Base-by-base conservation (phyloP, 1,140 invertebrate species). In the Caenorhabditis remanei region DNA sequence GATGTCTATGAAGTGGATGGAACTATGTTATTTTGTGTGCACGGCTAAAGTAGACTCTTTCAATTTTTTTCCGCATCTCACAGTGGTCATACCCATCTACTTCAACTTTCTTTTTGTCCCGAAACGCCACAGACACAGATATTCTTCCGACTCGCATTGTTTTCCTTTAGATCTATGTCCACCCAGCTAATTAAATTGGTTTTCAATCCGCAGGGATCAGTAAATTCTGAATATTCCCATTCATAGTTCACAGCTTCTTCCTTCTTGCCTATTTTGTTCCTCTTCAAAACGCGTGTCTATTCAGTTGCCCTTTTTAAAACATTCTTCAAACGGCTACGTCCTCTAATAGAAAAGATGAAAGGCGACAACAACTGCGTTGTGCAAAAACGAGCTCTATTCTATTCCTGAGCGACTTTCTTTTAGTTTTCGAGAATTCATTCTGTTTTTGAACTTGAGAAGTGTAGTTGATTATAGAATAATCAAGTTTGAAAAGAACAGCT, bases 281-380 rank as follows among this genome's bases (percentile, higher is more conserved):
- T 46, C 41, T 71, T 58, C 41, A 43, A 46, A 4, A 16, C 32
- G 32, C 32, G 32, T 46, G 40, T 46, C 65, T 65, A 65, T 71
- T 71, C 41, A 6, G n/a, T 71, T 43, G 32, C 71, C 19, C 71
- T 79, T 71, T 71, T 46, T 46, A 24, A 79, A 50, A 79, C 24
- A 21, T 50, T 50, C 46, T 11, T 79, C 46, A 50, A 50, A 79
- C 71, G 71, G 46, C 71, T 46, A 71, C 14, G 65, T 71, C 9
- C 41, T 19, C 46, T 79, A 79, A 50, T 79, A 79, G 46, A 50
- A 50, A 13, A 79, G 40, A 79, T 14, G 43, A 48, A 41, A 79
- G 71, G 46, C 71, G 43, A 50, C 71, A 79, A 24, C 53, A 79
- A 24, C 7, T 40, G 14, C 19, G 50, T 79, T 71, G 65, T 71